These are phyloP conservation scores for Pantelozetes paolii DNA, from an alignment of 2,888 invertebrate species.

Conservation along the genomic window DNA sequence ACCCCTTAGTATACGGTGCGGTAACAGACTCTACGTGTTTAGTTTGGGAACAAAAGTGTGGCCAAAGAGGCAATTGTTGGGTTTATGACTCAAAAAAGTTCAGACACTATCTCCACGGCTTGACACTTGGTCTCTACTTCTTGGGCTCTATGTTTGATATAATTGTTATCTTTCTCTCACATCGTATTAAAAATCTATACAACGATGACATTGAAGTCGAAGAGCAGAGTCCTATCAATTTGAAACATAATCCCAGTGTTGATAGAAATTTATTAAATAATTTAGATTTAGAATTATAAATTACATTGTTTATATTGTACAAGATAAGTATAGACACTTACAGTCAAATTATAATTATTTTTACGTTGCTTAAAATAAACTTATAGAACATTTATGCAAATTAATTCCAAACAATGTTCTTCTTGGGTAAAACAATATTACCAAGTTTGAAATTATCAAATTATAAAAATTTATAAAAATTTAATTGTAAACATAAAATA, in stretches of 20 bases:
- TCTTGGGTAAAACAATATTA: too few relatives aligned
- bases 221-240: background rate
- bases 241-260: background rate
- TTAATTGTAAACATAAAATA: too few relatives aligned
- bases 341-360: too few relatives aligned
- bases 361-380: too few relatives aligned
- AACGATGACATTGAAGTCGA: conserved; percentile 40
- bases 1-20: conserved; percentile 66
- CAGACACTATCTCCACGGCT: conserved; percentile 59
- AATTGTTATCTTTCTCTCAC: conserved; percentile 54
- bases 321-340: too few relatives aligned
- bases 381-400: too few relatives aligned
- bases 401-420: too few relatives aligned
- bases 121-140: conserved; percentile 58
- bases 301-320: too few relatives aligned
- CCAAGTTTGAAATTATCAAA: too few relatives aligned
- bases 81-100: conserved; percentile 62
- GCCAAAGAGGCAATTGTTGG: conserved; percentile 63
- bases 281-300: background rate
- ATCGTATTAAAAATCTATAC: conserved; percentile 44
- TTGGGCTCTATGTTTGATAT: conserved; percentile 61
- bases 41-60: conserved; percentile 63
- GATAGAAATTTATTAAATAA: background rate
- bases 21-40: conserved; percentile 66
- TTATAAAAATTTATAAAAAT: too few relatives aligned